Conservation (phyloP, 2,797 vertebrate genomes). For the Anguilla anguilla region DNA sequence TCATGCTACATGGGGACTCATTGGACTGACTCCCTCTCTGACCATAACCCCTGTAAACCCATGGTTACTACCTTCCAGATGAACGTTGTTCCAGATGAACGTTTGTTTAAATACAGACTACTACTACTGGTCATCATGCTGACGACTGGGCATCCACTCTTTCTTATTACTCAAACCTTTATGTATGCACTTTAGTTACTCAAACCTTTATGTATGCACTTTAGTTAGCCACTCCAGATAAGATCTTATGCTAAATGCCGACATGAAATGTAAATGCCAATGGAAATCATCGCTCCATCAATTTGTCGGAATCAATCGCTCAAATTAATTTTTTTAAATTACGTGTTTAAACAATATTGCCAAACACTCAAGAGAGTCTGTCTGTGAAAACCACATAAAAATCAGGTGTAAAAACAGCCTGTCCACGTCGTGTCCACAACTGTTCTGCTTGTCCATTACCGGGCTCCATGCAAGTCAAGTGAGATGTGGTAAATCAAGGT, state of each 20-base stretch:
- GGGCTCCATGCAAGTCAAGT: not conserved
- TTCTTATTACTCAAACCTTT: not conserved
- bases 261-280: no score
- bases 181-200: not conserved
- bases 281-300: no score
- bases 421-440: not conserved
- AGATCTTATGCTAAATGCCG: no score
- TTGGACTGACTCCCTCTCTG: not conserved
- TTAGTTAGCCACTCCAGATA: not conserved
- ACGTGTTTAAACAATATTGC: slow-evolving; percentile 5
- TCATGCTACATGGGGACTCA: not conserved
- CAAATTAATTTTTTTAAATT: not conserved
- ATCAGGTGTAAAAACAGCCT: not conserved
- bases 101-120: not conserved
- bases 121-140: not conserved
- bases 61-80: not conserved
- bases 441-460: not conserved
- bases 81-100: not conserved
- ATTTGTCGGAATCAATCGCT: not conserved
- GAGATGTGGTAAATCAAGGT: not conserved
- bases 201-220: not conserved
- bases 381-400: not conserved
- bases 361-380: not conserved
- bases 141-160: not conserved
- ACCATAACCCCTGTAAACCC: not conserved